These are phyloP conservation scores for Tridacna gigas DNA, from an alignment of 2,888 invertebrate species.

Conservation along the genomic window DNA sequence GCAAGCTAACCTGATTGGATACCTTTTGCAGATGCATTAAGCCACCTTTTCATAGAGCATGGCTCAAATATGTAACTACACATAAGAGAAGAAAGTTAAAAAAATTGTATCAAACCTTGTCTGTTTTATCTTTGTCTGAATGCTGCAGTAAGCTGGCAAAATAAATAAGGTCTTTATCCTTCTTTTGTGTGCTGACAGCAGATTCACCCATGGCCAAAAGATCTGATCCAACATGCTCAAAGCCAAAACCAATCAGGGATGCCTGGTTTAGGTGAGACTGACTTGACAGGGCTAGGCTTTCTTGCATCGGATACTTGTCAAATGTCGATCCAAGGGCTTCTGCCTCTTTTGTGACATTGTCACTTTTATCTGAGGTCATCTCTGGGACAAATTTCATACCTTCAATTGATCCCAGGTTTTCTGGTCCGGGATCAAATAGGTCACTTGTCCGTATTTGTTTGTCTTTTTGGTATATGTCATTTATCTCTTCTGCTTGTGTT, in stretches of 20 bases:
- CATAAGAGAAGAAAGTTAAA: too few relatives aligned
- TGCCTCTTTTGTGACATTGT: background rate
- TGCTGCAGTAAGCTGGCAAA: slow-evolving; percentile 8
- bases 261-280: slow-evolving; percentile 14
- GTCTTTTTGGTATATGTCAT: slow-evolving; percentile 19
- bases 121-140: slow-evolving; percentile 5
- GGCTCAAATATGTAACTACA: too few relatives aligned
- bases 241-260: slow-evolving; percentile 38
- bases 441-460: slow-evolving; percentile 44
- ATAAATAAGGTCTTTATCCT: background rate
- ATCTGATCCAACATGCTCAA: slow-evolving; percentile 34
- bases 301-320: slow-evolving; percentile 58
- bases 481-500: background rate
- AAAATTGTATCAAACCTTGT: slow-evolving; percentile 1
- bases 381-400: slow-evolving; percentile 23
- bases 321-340: background rate
- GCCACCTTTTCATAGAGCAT: too few relatives aligned
- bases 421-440: slow-evolving; percentile 34
- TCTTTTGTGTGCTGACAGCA: slow-evolving; percentile 5
- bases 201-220: slow-evolving; percentile 37
- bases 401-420: slow-evolving; percentile 29
- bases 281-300: slow-evolving; percentile 38
- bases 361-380: background rate
- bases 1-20: too few relatives aligned
- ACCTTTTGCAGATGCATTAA: too few relatives aligned